Conservation (phyloP, 2,797 vertebrate species). For the Hemibagrus guttatus region DNA sequence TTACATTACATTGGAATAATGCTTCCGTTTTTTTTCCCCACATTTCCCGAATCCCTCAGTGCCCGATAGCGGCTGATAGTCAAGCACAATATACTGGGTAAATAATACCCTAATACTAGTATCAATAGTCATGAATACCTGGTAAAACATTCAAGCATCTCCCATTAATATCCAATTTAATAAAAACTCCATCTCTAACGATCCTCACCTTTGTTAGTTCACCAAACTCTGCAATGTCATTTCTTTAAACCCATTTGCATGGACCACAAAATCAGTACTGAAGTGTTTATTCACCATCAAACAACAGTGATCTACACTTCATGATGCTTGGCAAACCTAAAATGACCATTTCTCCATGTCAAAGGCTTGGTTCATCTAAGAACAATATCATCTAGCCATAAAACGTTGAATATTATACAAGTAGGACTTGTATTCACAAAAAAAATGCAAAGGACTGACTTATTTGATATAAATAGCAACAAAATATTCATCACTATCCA, state of each 20-base stretch:
- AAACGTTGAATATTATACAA: neutral
- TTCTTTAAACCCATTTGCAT: constrained; percentile 10
- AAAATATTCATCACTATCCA: constrained; percentile 19
- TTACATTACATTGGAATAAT: neutral
- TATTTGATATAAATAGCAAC: constrained; percentile 13
- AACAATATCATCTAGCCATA: neutral
- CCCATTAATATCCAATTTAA: constrained; percentile 10
- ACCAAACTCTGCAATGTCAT: constrained; percentile 7
- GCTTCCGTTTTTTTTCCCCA: neutral
- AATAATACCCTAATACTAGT: neutral
- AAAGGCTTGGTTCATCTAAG: neutral
- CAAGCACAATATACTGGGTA: too few species aligned
- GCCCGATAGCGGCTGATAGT: neutral
- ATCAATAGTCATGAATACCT: neutral
- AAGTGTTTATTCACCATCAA: constrained; percentile 16
- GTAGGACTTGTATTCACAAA: constrained; percentile 30
- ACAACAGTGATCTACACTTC: neutral
- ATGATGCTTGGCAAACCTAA: constrained; percentile 10
- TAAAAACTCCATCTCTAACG: constrained; percentile 23
- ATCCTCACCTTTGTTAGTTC: constrained; percentile 1
- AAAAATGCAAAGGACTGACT: neutral
- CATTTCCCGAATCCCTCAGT: neutral
- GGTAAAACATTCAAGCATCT: neutral
- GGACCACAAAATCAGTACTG: constrained; percentile 41
- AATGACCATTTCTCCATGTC: neutral